Evolutionary conservation across 2,888 invertebrate genomes (phyloP), one percentile per base, ranked within the genome.

Genomic region (Phengaris arion): DNA sequence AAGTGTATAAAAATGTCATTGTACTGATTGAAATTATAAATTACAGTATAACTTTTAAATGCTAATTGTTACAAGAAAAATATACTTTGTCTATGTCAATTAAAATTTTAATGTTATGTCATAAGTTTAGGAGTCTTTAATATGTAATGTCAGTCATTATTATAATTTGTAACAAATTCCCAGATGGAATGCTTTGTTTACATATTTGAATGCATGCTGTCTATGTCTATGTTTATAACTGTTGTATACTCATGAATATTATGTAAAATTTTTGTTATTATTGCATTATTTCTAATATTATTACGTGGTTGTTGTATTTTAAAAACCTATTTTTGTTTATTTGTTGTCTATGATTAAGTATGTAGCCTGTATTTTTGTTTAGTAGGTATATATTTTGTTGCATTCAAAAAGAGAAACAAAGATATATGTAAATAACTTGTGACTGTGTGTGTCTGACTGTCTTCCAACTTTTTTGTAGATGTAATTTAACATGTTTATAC

Each of bases 61-160:
- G 12, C 12, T 55, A 12, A 13, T 13, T 54, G 0, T 22, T n/a
- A n/a, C 3, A 55, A 55, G 0, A 55, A 55, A 55, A 55, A 9
- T 12, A 45, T 64, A 45, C 64, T 64, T 64, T 45, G 64, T 64
- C 64, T 64, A 64, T 64, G 64, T 64, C 64, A 64, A 64, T 64
- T 45, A 64, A 64, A 35, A 1, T 12, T 35, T 64, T 64, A 35
- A 64, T 35, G 10, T 64, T 6, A 15, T 35, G 35, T 8, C 13
- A 6, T 64, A 64, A 45, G 64, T 45, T 6, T 59, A 59, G 6
- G 22, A 22, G 5, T 22, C 1, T 22, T 0, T 22, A 22, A 22
- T 64, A 45, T 64, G 10, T 22, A 22, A 64, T 22, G 22, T 64
- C 12, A 64, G 45, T 64, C 64, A 64, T 12, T 64, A 35, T 13